These are phyloP conservation scores for Carapus acus DNA, from an alignment of 2,797 vertebrate genomes.

Conservation along the genomic window DNA sequence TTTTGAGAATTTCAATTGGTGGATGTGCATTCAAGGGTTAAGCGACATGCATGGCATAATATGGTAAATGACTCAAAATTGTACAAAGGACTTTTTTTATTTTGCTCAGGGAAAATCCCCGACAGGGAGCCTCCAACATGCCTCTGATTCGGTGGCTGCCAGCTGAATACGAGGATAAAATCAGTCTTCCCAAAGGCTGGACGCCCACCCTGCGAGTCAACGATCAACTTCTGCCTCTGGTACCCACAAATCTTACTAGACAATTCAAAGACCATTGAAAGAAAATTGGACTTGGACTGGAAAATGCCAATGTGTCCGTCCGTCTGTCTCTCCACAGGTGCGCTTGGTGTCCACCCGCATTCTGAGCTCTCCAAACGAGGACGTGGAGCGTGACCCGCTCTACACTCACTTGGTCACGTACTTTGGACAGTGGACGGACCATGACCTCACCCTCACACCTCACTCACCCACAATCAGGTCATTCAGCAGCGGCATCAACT, in stretches of 20 bases:
- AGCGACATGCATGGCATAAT: no score
- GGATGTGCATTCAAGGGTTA: no score
- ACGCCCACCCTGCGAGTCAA: constrained; percentile 46
- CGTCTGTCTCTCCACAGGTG: constrained; percentile 66
- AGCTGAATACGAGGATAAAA: constrained; percentile 75
- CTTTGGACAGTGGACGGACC: constrained; percentile 82
- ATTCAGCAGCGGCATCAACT: constrained; percentile 60
- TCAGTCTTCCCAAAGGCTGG: constrained; percentile 73
- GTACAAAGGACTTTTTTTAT: no score
- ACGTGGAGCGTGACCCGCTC: constrained; percentile 59
- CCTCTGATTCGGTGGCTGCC: constrained; percentile 77
- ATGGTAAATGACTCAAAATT: no score
- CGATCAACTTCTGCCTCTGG: constrained; percentile 71
- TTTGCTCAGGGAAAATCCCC: constrained; percentile 38
- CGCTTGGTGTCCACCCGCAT: constrained; percentile 80
- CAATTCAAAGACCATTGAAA: neutral
- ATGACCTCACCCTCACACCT: constrained; percentile 80
- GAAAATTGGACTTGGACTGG: neutral
- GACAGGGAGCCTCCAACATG: constrained; percentile 72
- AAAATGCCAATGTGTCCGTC: constrained; percentile 1
- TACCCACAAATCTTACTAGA: constrained; percentile 41
- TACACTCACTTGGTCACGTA: constrained; percentile 75
- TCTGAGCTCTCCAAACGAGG: constrained; percentile 52
- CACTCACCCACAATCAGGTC: constrained; percentile 63
- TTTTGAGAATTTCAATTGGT: no score